Evolutionary conservation across 2,797 vertebrate genomes (phyloP).

Genomic region (Florisuga fusca): DNA sequence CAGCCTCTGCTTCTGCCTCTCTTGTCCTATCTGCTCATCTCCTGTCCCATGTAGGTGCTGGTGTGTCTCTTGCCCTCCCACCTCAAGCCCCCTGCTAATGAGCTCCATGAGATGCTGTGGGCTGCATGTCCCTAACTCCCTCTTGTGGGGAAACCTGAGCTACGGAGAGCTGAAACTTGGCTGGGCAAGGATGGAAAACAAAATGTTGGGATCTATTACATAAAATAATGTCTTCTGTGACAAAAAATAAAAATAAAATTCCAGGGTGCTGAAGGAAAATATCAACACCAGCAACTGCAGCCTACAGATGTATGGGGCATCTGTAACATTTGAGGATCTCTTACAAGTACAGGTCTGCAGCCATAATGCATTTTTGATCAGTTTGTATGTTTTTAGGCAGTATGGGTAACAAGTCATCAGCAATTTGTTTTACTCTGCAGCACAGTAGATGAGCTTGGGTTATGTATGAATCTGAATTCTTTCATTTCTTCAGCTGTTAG

Average conservation of each 20-base stretch:
- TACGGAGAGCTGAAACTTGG: background rate
- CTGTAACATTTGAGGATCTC: conserved; percentile 7
- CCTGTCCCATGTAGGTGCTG: background rate
- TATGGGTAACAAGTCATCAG: background rate
- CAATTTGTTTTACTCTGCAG: background rate
- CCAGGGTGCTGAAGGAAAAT: conserved; percentile 13
- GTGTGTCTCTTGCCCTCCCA: background rate
- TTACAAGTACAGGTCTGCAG: background rate
- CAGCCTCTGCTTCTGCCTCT: background rate
- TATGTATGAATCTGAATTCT: background rate
- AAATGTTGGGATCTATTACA: conserved; percentile 15
- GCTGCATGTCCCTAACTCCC: conserved; percentile 12
- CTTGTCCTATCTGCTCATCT: background rate
- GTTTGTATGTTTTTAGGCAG: background rate
- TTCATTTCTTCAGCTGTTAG: conserved; percentile 23
- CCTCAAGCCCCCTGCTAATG: background rate
- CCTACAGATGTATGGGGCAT: conserved; percentile 7
- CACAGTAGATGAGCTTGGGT: background rate
- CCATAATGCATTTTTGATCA: background rate
- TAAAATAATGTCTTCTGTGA: background rate
- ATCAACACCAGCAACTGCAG: conserved; percentile 6
- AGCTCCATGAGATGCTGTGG: background rate
- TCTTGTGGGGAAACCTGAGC: conserved; percentile 50
- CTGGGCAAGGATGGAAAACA: background rate
- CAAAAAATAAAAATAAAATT: conserved; percentile 15